Evolutionary conservation across 1,140 invertebrate species (phyloP), one percentile per base, ranked within the genome.

Genomic region (Batillaria attramentaria): DNA sequence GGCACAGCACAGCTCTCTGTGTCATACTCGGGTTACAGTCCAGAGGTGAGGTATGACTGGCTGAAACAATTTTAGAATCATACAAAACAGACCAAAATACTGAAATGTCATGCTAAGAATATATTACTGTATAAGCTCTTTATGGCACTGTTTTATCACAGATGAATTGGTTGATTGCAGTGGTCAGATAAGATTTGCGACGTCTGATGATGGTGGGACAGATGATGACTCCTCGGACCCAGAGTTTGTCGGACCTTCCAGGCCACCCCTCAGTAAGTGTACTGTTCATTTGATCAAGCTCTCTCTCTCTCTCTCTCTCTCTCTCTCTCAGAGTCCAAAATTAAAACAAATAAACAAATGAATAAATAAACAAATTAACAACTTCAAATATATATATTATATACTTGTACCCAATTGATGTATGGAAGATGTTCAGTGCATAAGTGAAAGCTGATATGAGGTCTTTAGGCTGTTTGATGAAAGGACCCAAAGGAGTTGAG

Each of bases 151-250:
- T 35, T 31, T 62, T 62, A 28, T 62, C 31, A n/a, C 8, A n/a
- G 28, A 13, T 62, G 57, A 6, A 13, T 8, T 62, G 18, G 57
- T 62, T 62, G 57, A 46, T 78, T 86, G 43, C 78, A 90, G 89
- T 86, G 89, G 89, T 6, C 89, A 90, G 81, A 87, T 90, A 13
- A 76, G 89, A 60, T 87, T 90, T 70, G 79, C 89, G 31, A 79
- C 83, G n/a, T 74, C 84, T 50, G 78, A 87, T 68, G 85, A 83
- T 50, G 83, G 81, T 18, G 74, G 78, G 39, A 76, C 83, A 72
- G 86, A 86, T 41, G 80, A 85, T 8, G 82, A 83, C 33, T 78
- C 77, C 35, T 79, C 79, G 68, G 85, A 85, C 16, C 72, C 75
- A 18, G 83, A 83, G 39, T 84, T 72, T 66, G 78, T 72, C n/a